Base-by-base conservation (phyloP, 1,140 invertebrate species). In the Formica selysi region DNA sequence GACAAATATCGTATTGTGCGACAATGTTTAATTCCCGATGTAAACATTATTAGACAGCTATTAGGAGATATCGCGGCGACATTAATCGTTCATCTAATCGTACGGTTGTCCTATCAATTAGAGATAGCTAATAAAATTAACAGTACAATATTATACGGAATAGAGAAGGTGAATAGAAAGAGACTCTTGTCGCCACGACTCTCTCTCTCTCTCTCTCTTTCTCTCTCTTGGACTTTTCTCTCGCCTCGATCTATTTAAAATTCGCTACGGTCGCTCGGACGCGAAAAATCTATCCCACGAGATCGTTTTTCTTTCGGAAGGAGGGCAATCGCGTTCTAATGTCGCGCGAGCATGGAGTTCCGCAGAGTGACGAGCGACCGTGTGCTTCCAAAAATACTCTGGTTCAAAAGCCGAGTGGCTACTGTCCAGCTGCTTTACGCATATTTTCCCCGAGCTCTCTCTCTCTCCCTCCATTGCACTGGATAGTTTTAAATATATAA, bases 331-430 rank as follows among this genome's bases (percentile, higher is more conserved):
- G 48, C 48, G 81, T 81, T 74, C 65, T 81, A 73, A 79, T 85
- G 67, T 84, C 67, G 76, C 48, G 38, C 22, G 32, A 67, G 87
- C 41, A 79, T 41, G 76, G 48, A 86, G 87, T 87, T 89, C 68
- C 78, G 62, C 32, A 59, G 79, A 76, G 80, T 76, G 80, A 87
- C 81, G 86, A 88, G 86, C 76, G 59, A 29, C 59, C 62, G 80
- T 59, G 83, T 64, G 89, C 87, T 86, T 88, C 89, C 89, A 90
- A 90, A 90, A 90, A 90, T 90, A 90, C 78, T 84, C 85, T 74
- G 83, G 81, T 78, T 70, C 64, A 85, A 85, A 89, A 89, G 86
- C 83, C 86, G 65, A 90, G 79, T 68, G 65, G 74, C 78, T 86
- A 85, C 71, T 86, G 86, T 71, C 83, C 65, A 70, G 70, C 59